phyloP scores from a whole-genome alignment of 2,113 vertebrate genomes.

The Pluvianellus socialis region DNA sequence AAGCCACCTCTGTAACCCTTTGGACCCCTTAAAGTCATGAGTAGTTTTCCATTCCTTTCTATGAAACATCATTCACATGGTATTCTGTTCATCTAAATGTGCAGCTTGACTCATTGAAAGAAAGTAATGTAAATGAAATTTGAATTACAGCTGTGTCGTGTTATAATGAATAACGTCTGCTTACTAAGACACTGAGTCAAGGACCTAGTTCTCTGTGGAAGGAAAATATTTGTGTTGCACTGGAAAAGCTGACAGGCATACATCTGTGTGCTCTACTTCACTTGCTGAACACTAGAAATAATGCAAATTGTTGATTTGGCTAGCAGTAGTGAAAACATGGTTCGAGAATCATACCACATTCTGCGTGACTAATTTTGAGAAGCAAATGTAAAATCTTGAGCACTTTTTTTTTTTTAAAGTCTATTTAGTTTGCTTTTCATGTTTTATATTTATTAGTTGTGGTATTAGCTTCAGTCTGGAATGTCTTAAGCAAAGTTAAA shows the following conservation, averaged over 20 bases:
- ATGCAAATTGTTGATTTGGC: constrained; percentile 66
- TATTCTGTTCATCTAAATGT: constrained; percentile 12
- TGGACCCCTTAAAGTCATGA: not conserved
- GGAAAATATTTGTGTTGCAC: constrained; percentile 73
- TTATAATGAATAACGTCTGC: constrained; percentile 77
- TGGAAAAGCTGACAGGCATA: constrained; percentile 74
- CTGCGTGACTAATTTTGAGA: constrained; percentile 12
- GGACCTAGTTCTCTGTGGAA: constrained; percentile 54
- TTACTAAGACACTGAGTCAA: constrained; percentile 74
- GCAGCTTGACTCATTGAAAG: constrained; percentile 37
- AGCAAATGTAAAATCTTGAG: not conserved
- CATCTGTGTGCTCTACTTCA: constrained; percentile 58
- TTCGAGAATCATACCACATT: not conserved
- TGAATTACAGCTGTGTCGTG: constrained; percentile 74
- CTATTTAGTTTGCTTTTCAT: not conserved
- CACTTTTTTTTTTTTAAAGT: not conserved
- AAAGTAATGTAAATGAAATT: constrained; percentile 66
- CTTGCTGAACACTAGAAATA: constrained; percentile 41
- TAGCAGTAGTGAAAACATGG: not conserved
- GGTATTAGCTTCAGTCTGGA: not conserved
- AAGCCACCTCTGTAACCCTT: not conserved
- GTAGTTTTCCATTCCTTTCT: constrained; percentile 14
- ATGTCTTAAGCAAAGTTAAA: not conserved
- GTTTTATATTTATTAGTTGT: not conserved
- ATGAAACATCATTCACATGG: not conserved